These are phyloP conservation scores for Calycopis cecrops DNA, from an alignment of 1,140 invertebrate genomes.

Conservation along the genomic window DNA sequence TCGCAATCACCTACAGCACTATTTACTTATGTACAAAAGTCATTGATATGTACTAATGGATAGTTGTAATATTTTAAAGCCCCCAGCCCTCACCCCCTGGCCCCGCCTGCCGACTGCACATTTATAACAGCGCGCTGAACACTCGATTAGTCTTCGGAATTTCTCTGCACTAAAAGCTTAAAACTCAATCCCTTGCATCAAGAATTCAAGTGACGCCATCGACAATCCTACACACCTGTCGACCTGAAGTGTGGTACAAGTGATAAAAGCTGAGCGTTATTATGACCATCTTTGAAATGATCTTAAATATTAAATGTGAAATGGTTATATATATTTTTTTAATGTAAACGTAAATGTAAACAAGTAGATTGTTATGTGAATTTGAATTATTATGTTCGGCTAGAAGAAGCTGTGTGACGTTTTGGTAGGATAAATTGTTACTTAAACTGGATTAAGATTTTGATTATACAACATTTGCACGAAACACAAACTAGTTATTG, in stretches of 20 bases:
- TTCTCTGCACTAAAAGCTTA: slow-evolving; percentile 53
- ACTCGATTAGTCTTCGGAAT: slow-evolving; percentile 38
- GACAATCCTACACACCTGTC: slow-evolving; percentile 63
- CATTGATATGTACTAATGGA: slow-evolving; percentile 1
- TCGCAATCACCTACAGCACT: neutral
- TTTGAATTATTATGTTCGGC: no score
- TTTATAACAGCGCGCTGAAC: slow-evolving; percentile 13
- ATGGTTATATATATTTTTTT: no score
- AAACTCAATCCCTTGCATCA: slow-evolving; percentile 61
- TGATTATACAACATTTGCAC: no score
- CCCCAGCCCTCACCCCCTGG: neutral
- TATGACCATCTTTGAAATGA: no score
- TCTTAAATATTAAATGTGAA: no score
- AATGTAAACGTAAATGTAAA: no score
- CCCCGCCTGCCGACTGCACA: slow-evolving; percentile 1
- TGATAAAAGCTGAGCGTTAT: slow-evolving; percentile 7
- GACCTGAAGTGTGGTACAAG: slow-evolving; percentile 27
- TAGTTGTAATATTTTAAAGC: slow-evolving; percentile 10
- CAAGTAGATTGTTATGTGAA: no score
- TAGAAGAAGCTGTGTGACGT: no score
- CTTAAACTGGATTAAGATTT: no score
- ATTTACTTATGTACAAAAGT: neutral
- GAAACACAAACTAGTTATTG: no score
- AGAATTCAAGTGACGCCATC: slow-evolving; percentile 58
- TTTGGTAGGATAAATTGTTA: no score